Conservation (phyloP, 2,113 vertebrate genomes). For the Sturnira hondurensis region DNA sequence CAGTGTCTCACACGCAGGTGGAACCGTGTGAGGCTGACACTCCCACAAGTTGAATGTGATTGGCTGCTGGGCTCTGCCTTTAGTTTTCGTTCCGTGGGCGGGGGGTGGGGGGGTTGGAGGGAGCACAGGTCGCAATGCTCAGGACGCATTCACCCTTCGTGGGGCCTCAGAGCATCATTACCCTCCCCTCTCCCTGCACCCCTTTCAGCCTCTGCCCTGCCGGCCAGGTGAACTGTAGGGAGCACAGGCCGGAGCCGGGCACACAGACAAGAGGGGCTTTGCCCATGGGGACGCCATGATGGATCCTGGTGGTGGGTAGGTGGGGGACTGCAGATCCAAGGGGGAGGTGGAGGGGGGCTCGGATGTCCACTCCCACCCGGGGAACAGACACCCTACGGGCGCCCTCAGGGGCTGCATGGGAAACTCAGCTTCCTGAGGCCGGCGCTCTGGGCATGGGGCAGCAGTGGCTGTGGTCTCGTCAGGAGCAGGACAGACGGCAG, state of each 20-base stretch:
- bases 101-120: not conserved
- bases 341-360: not conserved
- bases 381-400: not conserved
- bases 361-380: not conserved
- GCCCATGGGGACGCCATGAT: not conserved
- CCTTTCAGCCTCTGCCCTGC: not conserved
- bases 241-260: not conserved
- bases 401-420: not conserved
- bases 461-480: not conserved
- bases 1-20: not conserved
- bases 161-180: not conserved
- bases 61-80: not conserved
- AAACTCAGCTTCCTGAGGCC: not conserved
- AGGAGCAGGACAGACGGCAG: not conserved
- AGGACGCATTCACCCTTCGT: not conserved
- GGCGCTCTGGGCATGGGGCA: not conserved
- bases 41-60: not conserved
- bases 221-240: not conserved
- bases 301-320: not conserved
- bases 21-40: not conserved
- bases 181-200: rapidly evolving
- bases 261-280: not conserved
- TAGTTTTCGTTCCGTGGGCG: not conserved
- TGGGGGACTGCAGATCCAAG: not conserved
- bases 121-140: not conserved